Conservation (phyloP, 2,113 vertebrate species). For the Odontophorus gujanensis region DNA sequence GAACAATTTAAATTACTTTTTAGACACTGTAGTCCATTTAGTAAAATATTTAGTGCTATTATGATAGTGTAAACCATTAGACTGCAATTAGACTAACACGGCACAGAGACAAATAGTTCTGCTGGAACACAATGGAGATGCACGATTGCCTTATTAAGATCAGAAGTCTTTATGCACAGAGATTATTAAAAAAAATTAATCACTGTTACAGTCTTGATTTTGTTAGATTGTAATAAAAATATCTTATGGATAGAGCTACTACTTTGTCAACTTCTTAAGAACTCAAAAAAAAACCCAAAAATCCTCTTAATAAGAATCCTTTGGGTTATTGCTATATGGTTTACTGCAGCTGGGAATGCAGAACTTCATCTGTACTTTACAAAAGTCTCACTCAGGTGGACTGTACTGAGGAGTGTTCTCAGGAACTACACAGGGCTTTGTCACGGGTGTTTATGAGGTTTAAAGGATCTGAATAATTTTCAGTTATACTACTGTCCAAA, state of each 20-base stretch:
- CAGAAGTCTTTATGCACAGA: conserved; percentile 63
- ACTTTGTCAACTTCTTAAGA: conserved; percentile 16
- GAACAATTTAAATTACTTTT: conserved; percentile 73
- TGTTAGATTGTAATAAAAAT: conserved; percentile 70
- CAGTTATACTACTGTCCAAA: background rate
- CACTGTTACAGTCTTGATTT: conserved; percentile 67
- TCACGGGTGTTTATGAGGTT: background rate
- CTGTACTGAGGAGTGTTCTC: background rate
- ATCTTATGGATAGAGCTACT: conserved; percentile 34
- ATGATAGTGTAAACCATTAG: conserved; percentile 73
- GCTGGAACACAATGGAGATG: conserved; percentile 66
- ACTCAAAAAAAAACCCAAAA: background rate
- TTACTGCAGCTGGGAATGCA: background rate
- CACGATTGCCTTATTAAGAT: conserved; percentile 76
- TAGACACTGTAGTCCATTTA: conserved; percentile 64
- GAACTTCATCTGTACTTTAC: background rate
- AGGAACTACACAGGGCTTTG: background rate
- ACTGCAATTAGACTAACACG: conserved; percentile 71
- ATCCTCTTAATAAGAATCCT: background rate
- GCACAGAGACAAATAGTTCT: conserved; percentile 71
- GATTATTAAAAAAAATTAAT: conserved; percentile 80
- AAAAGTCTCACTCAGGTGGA: background rate
- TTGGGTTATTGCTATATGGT: background rate
- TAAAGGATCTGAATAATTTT: background rate
- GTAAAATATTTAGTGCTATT: conserved; percentile 80